Conservation (phyloP, 2,113 vertebrate genomes). For the Esox niger region DNA sequence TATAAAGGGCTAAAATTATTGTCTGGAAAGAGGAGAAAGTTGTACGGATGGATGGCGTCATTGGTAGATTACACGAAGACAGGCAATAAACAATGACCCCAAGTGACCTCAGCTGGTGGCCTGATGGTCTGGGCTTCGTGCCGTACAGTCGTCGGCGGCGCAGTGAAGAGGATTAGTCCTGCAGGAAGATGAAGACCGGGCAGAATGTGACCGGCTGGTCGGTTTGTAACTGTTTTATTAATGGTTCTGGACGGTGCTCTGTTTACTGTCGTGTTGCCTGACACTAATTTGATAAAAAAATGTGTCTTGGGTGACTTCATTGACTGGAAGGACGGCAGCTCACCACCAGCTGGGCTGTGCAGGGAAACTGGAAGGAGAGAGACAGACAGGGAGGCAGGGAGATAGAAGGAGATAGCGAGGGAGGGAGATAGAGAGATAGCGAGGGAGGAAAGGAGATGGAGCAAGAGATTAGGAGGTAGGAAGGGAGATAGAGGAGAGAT, state of each 20-base stretch:
- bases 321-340: slow-evolving; percentile 46
- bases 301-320: slow-evolving; percentile 56
- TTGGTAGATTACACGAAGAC: too few species aligned
- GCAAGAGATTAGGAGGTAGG: too few species aligned
- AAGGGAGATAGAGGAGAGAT: slow-evolving; percentile 43
- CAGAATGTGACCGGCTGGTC: slow-evolving; percentile 8
- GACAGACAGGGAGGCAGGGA: not conserved
- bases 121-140: too few species aligned
- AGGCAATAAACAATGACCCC: not conserved
- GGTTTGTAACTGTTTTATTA: slow-evolving; percentile 50
- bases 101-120: too few species aligned
- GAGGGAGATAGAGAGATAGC: slow-evolving; percentile 1
- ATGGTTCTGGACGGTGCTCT: slow-evolving; percentile 38
- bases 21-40: too few species aligned
- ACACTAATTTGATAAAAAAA: slow-evolving; percentile 60
- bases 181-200: not conserved
- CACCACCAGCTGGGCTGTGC: slow-evolving; percentile 6
- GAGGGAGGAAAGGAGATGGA: not conserved
- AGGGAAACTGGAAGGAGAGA: not conserved
- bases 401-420: not conserved
- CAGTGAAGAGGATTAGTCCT: not conserved
- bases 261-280: slow-evolving; percentile 38
- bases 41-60: too few species aligned
- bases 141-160: too few species aligned
- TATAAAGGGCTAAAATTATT: too few species aligned